Percentiles rank a stretch among this genome's conserved stretches.
Evolutionary conservation across 2,113 vertebrate species (phyloP).

Genomic region (Fulmarus glacialis): DNA sequence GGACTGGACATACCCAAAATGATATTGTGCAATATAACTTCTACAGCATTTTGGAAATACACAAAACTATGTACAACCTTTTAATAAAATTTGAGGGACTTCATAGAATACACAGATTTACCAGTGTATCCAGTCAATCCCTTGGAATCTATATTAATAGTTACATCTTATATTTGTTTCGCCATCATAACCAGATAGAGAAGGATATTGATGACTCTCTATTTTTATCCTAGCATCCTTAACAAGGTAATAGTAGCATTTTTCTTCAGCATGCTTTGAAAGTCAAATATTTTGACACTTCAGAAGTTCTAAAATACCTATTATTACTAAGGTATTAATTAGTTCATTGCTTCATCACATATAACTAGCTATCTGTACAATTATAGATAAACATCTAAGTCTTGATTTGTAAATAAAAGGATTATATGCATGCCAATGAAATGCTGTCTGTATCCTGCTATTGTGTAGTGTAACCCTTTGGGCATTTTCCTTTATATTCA

Average conservation of each 20-base stretch:
- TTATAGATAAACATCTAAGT: not conserved
- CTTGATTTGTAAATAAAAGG: not conserved
- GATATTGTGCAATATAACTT: not conserved
- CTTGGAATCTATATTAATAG: not conserved
- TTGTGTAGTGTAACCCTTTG: constrained; percentile 55
- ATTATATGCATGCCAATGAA: constrained; percentile 15
- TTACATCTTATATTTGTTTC: not conserved
- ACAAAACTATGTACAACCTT: not conserved
- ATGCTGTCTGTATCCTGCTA: not conserved
- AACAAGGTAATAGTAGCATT: not conserved
- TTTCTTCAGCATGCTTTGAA: not conserved
- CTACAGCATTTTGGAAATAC: not conserved
- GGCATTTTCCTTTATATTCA: constrained; percentile 58
- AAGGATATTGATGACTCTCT: not conserved
- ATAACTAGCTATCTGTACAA: not conserved
- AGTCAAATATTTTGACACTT: not conserved
- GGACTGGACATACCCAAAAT: not conserved
- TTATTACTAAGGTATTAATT: not conserved
- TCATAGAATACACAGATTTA: not conserved
- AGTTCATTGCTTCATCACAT: not conserved
- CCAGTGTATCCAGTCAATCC: not conserved
- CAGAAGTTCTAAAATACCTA: not conserved
- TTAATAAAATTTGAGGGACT: not conserved
- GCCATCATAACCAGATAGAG: not conserved
- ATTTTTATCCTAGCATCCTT: not conserved